Base-by-base conservation (phyloP, 2,797 vertebrate genomes). In the Dromococcyx pavoninus region DNA sequence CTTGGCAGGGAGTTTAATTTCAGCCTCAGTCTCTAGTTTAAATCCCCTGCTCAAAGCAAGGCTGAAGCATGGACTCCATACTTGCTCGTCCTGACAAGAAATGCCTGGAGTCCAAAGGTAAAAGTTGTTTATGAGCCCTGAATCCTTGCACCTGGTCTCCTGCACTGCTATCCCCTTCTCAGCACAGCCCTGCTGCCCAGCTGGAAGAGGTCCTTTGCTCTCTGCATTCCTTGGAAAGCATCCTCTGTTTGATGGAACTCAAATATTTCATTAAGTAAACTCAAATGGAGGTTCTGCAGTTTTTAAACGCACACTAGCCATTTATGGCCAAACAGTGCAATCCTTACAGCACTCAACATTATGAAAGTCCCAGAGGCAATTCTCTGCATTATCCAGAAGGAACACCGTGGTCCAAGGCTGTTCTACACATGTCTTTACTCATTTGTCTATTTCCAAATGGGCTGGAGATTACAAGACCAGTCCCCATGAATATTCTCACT, bases 1-100 rank as follows among this genome's bases (percentile, higher is more conserved):
- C 44, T 88, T 86, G 56, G 48, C 39, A 46, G 37, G 48, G 33
- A 2, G 0, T 70, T 79, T 79, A 58, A 37, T 62, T 75, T 73
- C 83, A 84, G 3, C 25, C 41, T 88, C 73, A 81, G 39, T 56
- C 57, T 83, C 76, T 5, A 3, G 1, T 69, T 53, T 62, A 76
- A 74, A 81, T 70, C 25, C 77, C 56, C 43, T 25, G 7, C 4
- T 0, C 35, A 5, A 0, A 0, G 39, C 0, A 0, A 66, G 39
- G 53, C 58, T 78, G 60, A 73, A 82, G 74, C 53, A 77, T 73
- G 71, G 48, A 14, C 30, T 71, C 79, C 0, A 2, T 51, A 15
- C 46, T 60, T 46, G 67, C 44, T 92, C 32, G 5, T 88, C 23
- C 73, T 44, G 72, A 77, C 1, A 12, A 62, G 41, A 51, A 4